Evolutionary conservation across 2,888 invertebrate species (phyloP).

Genomic region (Phyto melanocephala): DNA sequence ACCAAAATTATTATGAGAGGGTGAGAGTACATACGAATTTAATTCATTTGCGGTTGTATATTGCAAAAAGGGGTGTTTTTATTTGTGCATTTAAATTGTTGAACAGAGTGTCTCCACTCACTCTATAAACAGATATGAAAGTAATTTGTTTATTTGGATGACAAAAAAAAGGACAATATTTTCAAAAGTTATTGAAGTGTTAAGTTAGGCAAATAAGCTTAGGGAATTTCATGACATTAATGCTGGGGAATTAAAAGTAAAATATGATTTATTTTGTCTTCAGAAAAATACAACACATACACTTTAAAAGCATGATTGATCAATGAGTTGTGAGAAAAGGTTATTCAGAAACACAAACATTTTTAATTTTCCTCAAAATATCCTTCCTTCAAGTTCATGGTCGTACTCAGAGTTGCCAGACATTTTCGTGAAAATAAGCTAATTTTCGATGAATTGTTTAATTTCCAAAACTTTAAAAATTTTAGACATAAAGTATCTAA

Average conservation of each 20-base stretch:
- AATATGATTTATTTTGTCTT: not conserved
- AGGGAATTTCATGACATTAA: slow-evolving; percentile 42
- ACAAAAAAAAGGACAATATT: slow-evolving; percentile 44
- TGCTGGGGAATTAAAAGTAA: not conserved
- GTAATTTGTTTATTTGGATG: slow-evolving; percentile 47
- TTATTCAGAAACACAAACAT: no score
- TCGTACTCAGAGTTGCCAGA: no score
- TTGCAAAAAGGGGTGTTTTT: slow-evolving; percentile 44
- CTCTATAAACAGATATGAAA: slow-evolving; percentile 18
- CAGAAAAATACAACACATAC: not conserved
- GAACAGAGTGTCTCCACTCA: not conserved
- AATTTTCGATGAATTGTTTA: no score
- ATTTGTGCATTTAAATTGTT: not conserved
- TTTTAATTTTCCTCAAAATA: no score
- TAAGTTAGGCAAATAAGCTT: slow-evolving; percentile 60
- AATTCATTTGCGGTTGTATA: not conserved
- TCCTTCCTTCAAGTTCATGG: no score
- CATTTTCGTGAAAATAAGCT: no score
- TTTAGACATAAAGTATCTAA: no score
- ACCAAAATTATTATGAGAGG: not conserved
- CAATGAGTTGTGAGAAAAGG: no score
- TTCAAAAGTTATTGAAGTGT: slow-evolving; percentile 61
- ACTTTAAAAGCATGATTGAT: no score
- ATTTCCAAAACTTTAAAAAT: no score
- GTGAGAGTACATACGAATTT: not conserved